A percentile compares a stretch with the other conserved stretches of the same genome.
Conservation (phyloP, 1,140 invertebrate species). For the Brevipalpus yothersi region DNA sequence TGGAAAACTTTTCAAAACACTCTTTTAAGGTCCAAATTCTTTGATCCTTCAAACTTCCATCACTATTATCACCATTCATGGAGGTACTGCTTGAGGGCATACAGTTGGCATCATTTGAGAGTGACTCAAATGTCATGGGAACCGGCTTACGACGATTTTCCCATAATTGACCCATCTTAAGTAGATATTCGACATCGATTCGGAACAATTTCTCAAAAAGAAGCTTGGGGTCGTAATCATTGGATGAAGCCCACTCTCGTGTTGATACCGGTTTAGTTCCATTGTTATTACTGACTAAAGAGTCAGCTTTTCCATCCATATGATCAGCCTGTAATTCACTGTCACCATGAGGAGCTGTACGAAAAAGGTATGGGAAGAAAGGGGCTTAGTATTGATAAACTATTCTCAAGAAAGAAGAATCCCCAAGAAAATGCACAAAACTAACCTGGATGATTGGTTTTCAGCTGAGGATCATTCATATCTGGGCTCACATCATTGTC, state of each 20-base stretch:
- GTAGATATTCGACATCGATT: slow-evolving; percentile 83
- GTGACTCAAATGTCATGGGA: slow-evolving; percentile 43
- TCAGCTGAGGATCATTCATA: slow-evolving; percentile 64
- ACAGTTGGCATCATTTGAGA: neutral
- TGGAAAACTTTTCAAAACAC: slow-evolving; percentile 45
- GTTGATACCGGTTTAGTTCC: slow-evolving; percentile 37
- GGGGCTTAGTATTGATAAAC: neutral
- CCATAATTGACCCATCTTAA: slow-evolving; percentile 89
- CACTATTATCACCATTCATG: neutral
- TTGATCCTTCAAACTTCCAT: slow-evolving; percentile 36
- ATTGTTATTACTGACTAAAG: neutral
- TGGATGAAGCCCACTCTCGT: slow-evolving; percentile 56
- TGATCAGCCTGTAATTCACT: neutral
- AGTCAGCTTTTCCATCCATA: neutral
- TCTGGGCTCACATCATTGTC: slow-evolving; percentile 97
- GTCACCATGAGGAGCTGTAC: too few species aligned
- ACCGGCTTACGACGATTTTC: slow-evolving; percentile 52
- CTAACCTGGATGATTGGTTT: neutral
- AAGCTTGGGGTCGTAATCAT: slow-evolving; percentile 47
- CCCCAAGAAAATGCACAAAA: too few species aligned
- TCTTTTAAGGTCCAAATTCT: slow-evolving; percentile 51
- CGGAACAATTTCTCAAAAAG: slow-evolving; percentile 48
- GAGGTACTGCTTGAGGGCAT: neutral
- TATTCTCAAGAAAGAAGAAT: neutral
- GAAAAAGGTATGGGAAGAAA: neutral